Conservation (phyloP, 2,888 invertebrate genomes). For the Quadroppia sp. region DNA sequence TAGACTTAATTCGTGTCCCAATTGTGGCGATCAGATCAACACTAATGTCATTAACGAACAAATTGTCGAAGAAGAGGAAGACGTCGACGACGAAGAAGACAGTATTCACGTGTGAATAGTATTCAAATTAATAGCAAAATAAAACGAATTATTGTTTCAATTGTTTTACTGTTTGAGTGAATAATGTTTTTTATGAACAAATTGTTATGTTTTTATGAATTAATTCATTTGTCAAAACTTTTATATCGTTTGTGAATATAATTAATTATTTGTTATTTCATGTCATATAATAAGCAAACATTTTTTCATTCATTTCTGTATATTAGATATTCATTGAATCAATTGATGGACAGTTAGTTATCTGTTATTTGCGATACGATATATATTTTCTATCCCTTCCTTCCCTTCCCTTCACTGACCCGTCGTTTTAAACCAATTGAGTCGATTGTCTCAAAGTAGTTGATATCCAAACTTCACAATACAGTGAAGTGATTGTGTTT, state of each 20-base stretch:
- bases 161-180: background rate
- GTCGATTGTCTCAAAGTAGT: background rate
- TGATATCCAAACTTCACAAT: background rate
- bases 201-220: no score
- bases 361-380: no score
- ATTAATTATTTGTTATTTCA: background rate
- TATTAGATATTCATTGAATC: no score
- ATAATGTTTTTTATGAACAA: no score
- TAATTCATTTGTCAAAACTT: background rate
- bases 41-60: background rate
- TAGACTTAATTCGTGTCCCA: slow-evolving; percentile 3
- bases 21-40: slow-evolving; percentile 25
- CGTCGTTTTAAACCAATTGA: background rate
- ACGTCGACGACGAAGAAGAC: background rate
- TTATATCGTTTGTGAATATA: background rate
- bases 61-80: slow-evolving; percentile 13
- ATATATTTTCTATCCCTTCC: no score
- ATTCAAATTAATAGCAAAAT: background rate
- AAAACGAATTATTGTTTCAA: background rate
- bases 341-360: no score
- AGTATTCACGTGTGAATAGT: background rate
- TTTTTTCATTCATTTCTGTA: background rate
- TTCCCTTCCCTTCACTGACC: no score
- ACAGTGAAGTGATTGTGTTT: no score
- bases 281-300: background rate